Base-by-base conservation (phyloP, 2,113 vertebrate genomes). In the Syrrhaptes paradoxus region DNA sequence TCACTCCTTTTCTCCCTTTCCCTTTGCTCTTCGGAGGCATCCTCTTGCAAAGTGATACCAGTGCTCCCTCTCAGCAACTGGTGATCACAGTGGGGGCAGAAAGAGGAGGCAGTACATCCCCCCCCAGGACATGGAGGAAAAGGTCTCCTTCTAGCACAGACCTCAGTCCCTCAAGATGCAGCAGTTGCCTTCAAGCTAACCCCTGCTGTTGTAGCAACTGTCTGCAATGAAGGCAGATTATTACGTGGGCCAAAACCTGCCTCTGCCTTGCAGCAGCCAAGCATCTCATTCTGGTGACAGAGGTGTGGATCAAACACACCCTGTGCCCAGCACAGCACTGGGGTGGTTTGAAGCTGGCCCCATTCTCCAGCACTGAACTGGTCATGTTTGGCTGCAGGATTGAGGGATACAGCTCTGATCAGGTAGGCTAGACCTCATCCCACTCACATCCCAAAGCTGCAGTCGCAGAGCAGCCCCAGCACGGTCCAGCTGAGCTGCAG, bases 1-100 rank as follows among this genome's bases (percentile, higher is more conserved):
- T 70, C 6, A 22, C 93, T 70, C 95, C 36, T 89, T 84, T 95
- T 32, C 36, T 97, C 43, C 46, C 77, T 67, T 95, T 97, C 16
- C 59, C 80, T 94, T 93, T 98, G 73, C 94, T 97, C 81, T 98
- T 98, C 26, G 95, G 97, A 49, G 98, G 94, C 98, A 98, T 98
- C 55, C 48, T 65, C 25, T 24, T 74, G 63, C 54, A 51, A 49
- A 52, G 20, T 7, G 36, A 17, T 52, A 51, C 10, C 8, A 38
- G 11, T 8, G 63, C 24, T 55, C 24, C 59, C 51, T 52, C 48
- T 49, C 31, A 38, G 82, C 59, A 38, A 36, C 22, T 8, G 41
- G 26, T 36, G 22, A 74, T 31, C 21, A 32, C 13, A 21, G 17
- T 45, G 48, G 57, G 34, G 20, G 22, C 43, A 75, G 51, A 57